phyloP scores from a whole-genome alignment of 2,797 vertebrate genomes.

The Hyperoplus immaculatus region DNA sequence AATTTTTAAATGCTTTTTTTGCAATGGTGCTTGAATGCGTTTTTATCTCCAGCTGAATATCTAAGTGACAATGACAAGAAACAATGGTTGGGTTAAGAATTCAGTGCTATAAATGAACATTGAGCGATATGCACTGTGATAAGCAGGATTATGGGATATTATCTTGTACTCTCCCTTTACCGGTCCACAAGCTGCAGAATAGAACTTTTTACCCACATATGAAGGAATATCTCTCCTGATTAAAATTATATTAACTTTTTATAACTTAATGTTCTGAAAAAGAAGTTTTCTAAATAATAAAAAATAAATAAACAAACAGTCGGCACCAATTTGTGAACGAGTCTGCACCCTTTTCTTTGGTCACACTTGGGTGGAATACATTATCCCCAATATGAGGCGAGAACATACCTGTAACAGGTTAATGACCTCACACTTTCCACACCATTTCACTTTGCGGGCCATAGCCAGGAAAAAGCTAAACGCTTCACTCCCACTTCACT shows the following conservation, averaged over 20 bases:
- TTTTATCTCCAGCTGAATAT: conserved; percentile 36
- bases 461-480: conserved; percentile 78
- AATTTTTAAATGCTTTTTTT: neutral
- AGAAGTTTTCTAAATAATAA: conserved; percentile 61
- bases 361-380: conserved; percentile 78
- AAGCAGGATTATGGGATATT: conserved; percentile 48
- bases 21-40: conserved; percentile 10
- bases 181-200: conserved; percentile 51
- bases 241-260: conserved; percentile 79
- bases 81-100: conserved; percentile 34
- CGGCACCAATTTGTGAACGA: conserved; percentile 38
- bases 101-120: conserved; percentile 40
- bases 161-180: conserved; percentile 41
- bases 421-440: conserved; percentile 86
- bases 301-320: conserved; percentile 36
- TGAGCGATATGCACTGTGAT: conserved; percentile 36
- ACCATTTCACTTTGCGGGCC: conserved; percentile 83
- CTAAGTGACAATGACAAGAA: conserved; percentile 22
- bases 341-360: conserved; percentile 66
- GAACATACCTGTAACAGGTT: conserved; percentile 83
- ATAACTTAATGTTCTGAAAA: conserved; percentile 70
- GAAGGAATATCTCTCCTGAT: conserved; percentile 68
- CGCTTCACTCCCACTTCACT: conserved; percentile 79
- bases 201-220: conserved; percentile 63
- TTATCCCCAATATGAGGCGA: conserved; percentile 79